Base-by-base conservation (phyloP, 2,113 vertebrate genomes). In the Phylloscopus trochiloides region DNA sequence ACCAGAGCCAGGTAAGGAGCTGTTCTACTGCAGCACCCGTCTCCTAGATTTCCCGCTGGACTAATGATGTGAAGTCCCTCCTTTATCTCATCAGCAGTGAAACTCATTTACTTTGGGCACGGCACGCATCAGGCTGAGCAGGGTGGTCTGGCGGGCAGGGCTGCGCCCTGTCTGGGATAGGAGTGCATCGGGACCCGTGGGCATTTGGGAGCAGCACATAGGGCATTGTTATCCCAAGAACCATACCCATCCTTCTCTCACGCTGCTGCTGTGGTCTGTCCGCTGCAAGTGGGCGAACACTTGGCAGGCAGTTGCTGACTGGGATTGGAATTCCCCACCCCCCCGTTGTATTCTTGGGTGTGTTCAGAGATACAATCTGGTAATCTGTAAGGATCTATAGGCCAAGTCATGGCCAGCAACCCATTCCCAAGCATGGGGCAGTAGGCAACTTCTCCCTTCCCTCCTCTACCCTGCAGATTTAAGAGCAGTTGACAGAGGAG, bases 141-240 rank as follows among this genome's bases (percentile, higher is more conserved):
- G 67, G 63, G 72, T 38, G 6, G 45, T 68, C 61, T 0, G 0
- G 54, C 3, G 4, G 26, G 51, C 43, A 9, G 72, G 54, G 58
- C 50, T 32, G 31, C 4, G 0, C 32, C 34, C 62, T 1, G 0
- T 25, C 32, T 32, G 25, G 7, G 2, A 15, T 11, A 16, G 72
- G 31, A 45, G 34, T 1, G 9, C 40, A 17, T 25, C 2, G 0
- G 54, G 59, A 34, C 18, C 20, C 4, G 6, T 0, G 4, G 57
- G 32, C 5, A 2, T 57, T 62, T 4, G 12, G 75, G 19, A 29
- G 4, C 0, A 0, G 20, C 3, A 0, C 3, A 12, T 8, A 40
- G 61, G n/a, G 52, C 45, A 31, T 2, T 6, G 55, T 13, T 66
- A 22, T 15, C 16, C 1, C 55, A 16, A 7, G 87, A 94, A 22